Evolutionary conservation across 2,888 invertebrate genomes (phyloP).

Genomic region (Phyllotreta striolata): DNA sequence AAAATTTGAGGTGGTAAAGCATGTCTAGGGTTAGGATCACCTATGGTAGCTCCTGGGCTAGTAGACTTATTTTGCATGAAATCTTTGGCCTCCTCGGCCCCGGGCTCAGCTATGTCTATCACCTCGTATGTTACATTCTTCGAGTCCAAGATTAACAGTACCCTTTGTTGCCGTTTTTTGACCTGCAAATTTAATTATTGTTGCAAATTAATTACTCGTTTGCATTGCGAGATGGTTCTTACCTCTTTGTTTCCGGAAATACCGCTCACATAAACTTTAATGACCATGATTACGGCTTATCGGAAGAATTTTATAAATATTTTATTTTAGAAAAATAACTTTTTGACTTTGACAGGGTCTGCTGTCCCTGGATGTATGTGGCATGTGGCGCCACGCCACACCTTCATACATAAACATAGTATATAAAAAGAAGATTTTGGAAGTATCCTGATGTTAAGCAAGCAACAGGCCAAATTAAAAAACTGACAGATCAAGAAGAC

Average conservation of each 20-base stretch:
- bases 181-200: constrained; percentile 71
- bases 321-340: constrained; percentile 35
- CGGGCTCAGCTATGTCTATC: constrained; percentile 95
- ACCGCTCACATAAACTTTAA: constrained; percentile 90
- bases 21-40: constrained; percentile 77
- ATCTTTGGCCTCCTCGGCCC: constrained; percentile 85
- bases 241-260: constrained; percentile 96
- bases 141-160: constrained; percentile 92
- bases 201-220: constrained; percentile 28
- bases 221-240: constrained; percentile 55
- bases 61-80: constrained; percentile 91
- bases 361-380: constrained; percentile 3
- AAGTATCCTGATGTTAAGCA: too few relatives aligned
- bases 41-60: constrained; percentile 75
- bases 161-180: constrained; percentile 94
- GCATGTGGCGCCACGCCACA: constrained; percentile 48
- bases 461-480: too few relatives aligned
- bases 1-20: constrained; percentile 94
- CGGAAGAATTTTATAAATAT: constrained; percentile 37
- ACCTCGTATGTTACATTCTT: constrained; percentile 88
- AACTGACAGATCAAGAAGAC: neutral
- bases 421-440: too few relatives aligned
- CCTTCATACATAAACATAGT: too few relatives aligned
- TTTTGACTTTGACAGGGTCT: constrained; percentile 36
- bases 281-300: constrained; percentile 70